These are phyloP conservation scores for Mesochorus sp. DNA, from an alignment of 2,888 invertebrate species.

Conservation along the genomic window DNA sequence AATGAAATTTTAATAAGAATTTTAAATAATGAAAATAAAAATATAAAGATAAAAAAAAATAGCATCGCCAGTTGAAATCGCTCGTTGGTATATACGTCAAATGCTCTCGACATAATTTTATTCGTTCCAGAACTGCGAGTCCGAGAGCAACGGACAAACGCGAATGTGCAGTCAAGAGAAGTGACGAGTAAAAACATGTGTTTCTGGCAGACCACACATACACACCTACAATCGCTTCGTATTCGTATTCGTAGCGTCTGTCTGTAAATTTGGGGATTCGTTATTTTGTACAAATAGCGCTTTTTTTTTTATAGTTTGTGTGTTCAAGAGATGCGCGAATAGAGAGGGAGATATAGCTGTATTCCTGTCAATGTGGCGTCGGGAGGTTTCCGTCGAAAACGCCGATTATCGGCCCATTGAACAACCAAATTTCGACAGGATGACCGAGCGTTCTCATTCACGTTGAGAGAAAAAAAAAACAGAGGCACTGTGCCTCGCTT, in stretches of 20 bases:
- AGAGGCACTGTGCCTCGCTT: not conserved
- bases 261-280: not conserved
- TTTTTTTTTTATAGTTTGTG: not conserved
- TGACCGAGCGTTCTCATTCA: conserved; percentile 25
- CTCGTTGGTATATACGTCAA: conserved; percentile 3
- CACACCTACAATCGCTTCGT: not conserved
- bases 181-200: conserved; percentile 45
- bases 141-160: not conserved
- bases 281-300: conserved; percentile 5
- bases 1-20: too few relatives aligned
- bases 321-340: conserved; percentile 7
- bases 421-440: conserved; percentile 58
- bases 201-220: conserved; percentile 15
- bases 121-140: conserved; percentile 40
- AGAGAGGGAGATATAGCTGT: conserved; percentile 2
- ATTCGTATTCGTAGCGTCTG: not conserved
- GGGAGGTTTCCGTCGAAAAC: conserved; percentile 54
- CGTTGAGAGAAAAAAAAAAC: conserved; percentile 7
- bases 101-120: conserved; percentile 30
- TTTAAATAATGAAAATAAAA: not conserved
- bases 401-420: conserved; percentile 63
- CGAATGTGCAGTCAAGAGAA: conserved; percentile 10
- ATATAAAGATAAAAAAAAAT: not conserved
- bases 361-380: conserved; percentile 29
- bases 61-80: not conserved